These are phyloP conservation scores for Acanthurus tractus DNA, from an alignment of 2,797 vertebrate genomes.

Conservation along the genomic window DNA sequence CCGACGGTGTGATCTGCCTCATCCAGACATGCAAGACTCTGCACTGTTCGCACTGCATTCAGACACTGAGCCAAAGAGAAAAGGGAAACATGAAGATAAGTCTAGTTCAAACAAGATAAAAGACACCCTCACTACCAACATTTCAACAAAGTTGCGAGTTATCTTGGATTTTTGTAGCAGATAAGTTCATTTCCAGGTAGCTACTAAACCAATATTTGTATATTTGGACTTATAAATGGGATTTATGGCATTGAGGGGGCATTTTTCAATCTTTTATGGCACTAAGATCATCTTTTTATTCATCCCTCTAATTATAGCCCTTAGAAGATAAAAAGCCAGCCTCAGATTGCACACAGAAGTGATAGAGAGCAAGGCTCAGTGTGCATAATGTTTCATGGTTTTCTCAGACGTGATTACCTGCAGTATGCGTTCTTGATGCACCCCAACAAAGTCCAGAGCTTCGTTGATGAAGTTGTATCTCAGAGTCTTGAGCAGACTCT, in stretches of 20 bases:
- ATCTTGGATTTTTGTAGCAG: too few relatives aligned
- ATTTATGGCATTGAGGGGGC: not conserved
- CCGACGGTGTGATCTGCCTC: slow-evolving; percentile 98
- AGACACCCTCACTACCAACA: not conserved
- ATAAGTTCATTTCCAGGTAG: too few relatives aligned
- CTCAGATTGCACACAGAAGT: not conserved
- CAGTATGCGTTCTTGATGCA: slow-evolving; percentile 97
- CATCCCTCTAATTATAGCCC: too few relatives aligned
- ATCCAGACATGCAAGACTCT: slow-evolving; percentile 94
- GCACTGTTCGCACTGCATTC: slow-evolving; percentile 94
- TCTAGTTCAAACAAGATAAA: not conserved
- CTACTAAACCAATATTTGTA: too few relatives aligned
- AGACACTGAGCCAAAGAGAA: slow-evolving; percentile 88
- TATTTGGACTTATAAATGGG: too few relatives aligned
- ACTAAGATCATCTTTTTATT: too few relatives aligned
- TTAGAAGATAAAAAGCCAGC: not conserved
- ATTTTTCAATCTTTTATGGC: too few relatives aligned
- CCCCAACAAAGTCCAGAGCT: slow-evolving; percentile 95
- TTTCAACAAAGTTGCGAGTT: too few relatives aligned
- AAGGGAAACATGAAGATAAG: not conserved
- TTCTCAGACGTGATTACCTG: slow-evolving; percentile 84
- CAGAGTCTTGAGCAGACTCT: slow-evolving; percentile 96
- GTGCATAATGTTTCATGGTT: too few relatives aligned
- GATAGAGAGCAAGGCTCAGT: not conserved
- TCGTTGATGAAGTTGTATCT: slow-evolving; percentile 96